Evolutionary conservation across 2,113 vertebrate genomes (phyloP), one percentile per base, ranked within the genome.

Genomic region (Cochlearius cochlearius): DNA sequence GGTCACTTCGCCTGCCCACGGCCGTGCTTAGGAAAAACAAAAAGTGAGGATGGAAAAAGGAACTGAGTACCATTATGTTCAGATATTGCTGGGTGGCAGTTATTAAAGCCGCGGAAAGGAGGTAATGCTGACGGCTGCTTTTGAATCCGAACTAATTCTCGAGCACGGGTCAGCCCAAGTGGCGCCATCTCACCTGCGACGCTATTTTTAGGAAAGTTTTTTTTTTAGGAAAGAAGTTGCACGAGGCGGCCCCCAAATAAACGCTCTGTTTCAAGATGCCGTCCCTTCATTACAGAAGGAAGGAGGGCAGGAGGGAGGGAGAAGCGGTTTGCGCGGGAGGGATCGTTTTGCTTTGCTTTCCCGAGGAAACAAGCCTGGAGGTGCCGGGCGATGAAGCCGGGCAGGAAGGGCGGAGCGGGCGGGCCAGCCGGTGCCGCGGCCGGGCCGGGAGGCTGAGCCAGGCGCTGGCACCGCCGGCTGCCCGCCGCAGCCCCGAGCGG

Each of bases 41-140:
- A 39, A 47, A 3, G 15, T 1, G 41, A 21, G 4, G 3, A 4
- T 1, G 18, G 39, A 34, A 25, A 80, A 79, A n/a, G 2, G 9
- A 86, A 12, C 7, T 11, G 25, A 75, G 66, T 39, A 29, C 3
- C 19, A 8, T 0, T 16, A 19, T 56, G 60, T 41, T 38, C 12
- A 15, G 52, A 4, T 66, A 38, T 66, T 76, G 81, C 30, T 43
- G 26, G 11, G 39, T 71, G 43, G 10, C 15, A 3, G 26, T 13
- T 39, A 11, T 23, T 47, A 47, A 45, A 60, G 34, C 27, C 23
- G 11, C 15, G 9, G 53, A 32, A 41, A 45, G 10, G 8, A n/a
- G 17, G 15, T 8, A 11, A 68, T 11, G 36, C 5, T 11, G 75
- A 17, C 3, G 2, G 38, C 20, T 85, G 50, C 25, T 64, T 66